A percentile compares a stretch with the other conserved stretches of the same genome.
These are phyloP conservation scores for Carapus acus DNA, from an alignment of 2,797 vertebrate species.

Conservation along the genomic window DNA sequence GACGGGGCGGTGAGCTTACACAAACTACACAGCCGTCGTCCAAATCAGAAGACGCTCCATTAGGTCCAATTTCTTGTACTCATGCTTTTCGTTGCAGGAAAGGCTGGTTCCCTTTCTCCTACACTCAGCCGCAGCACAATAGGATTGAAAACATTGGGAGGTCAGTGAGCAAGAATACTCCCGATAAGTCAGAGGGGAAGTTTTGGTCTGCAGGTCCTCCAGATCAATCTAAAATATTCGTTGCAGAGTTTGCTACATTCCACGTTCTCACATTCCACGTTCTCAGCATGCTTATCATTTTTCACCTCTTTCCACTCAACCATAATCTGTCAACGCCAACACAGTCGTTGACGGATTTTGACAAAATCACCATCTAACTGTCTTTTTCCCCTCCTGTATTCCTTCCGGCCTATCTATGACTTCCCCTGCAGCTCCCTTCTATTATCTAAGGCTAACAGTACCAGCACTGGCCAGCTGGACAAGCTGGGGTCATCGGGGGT, in stretches of 20 bases:
- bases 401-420: constrained; percentile 13
- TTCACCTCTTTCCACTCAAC: background rate
- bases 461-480: constrained; percentile 78
- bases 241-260: too few relatives aligned
- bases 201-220: too few relatives aligned
- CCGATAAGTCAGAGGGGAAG: too few relatives aligned
- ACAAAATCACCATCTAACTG: constrained; percentile 17
- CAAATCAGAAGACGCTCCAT: background rate
- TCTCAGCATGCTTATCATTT: background rate
- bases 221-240: too few relatives aligned
- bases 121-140: constrained; percentile 73
- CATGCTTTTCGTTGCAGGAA: constrained; percentile 64
- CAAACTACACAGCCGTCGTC: background rate
- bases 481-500: constrained; percentile 64
- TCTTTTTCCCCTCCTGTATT: constrained; percentile 14
- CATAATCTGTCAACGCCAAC: constrained; percentile 34
- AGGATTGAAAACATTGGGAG: constrained; percentile 64
- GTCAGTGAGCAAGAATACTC: constrained; percentile 51
- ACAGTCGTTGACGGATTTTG: constrained; percentile 29
- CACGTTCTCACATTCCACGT: too few relatives aligned
- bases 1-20: constrained; percentile 71
- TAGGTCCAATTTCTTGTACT: background rate
- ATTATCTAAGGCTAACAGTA: constrained; percentile 80
- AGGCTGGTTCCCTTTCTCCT: constrained; percentile 88
- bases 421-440: constrained; percentile 61